Conservation (phyloP, 2,113 vertebrate species). For the Acrocephalus arundinaceus region DNA sequence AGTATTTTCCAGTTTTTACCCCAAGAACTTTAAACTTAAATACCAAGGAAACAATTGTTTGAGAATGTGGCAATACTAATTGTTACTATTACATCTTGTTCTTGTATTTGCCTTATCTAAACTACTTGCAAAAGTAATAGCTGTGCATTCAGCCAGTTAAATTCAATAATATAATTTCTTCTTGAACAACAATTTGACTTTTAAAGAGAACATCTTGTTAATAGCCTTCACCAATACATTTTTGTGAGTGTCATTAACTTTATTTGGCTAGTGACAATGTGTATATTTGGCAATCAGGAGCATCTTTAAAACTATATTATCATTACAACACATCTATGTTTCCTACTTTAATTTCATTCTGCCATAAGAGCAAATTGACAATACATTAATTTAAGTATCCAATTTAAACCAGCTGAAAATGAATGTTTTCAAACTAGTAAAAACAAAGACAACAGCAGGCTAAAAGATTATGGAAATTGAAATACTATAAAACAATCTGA, state of each 20-base stretch:
- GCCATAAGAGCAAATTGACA: slow-evolving; percentile 66
- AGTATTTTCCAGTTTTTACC: slow-evolving; percentile 12
- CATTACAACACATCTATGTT: slow-evolving; percentile 40
- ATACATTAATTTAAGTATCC: slow-evolving; percentile 72
- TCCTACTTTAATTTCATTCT: slow-evolving; percentile 65
- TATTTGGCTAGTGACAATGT: slow-evolving; percentile 30
- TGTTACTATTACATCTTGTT: slow-evolving; percentile 9
- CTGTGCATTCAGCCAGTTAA: slow-evolving; percentile 23
- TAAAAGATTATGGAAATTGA: slow-evolving; percentile 63
- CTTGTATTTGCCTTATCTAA: slow-evolving; percentile 43
- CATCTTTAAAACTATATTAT: slow-evolving; percentile 49
- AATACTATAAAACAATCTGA: slow-evolving; percentile 46
- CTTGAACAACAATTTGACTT: slow-evolving; percentile 51
- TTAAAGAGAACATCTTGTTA: slow-evolving; percentile 70
- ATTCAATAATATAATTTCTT: slow-evolving; percentile 36
- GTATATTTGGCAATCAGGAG: slow-evolving; percentile 41
- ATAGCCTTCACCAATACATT: slow-evolving; percentile 37
- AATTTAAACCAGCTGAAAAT: slow-evolving; percentile 66
- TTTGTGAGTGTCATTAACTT: slow-evolving; percentile 60
- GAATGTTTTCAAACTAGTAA: slow-evolving; percentile 57
- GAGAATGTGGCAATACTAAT: slow-evolving; percentile 28
- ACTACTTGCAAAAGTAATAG: slow-evolving; percentile 35
- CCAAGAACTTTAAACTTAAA: slow-evolving; percentile 24
- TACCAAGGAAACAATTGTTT: slow-evolving; percentile 29
- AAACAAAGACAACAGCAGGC: slow-evolving; percentile 52